Base-by-base conservation (phyloP, 2,797 vertebrate genomes). In the Sphenodon punctatus region DNA sequence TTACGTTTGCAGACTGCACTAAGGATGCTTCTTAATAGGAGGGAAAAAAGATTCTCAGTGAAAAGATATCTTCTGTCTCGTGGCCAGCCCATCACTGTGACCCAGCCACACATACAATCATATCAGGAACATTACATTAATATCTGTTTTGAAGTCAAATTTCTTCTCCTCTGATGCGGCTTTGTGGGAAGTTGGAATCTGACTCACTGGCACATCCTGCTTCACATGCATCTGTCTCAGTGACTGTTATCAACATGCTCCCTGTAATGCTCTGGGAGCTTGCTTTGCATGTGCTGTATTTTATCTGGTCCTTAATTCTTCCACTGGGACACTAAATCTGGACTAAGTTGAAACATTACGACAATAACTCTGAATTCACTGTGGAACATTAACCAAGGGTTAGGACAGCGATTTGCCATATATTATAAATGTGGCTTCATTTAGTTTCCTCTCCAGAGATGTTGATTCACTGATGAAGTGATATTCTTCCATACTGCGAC, bases 381-480 rank as follows among this genome's bases (percentile, higher is more conserved):
- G 84, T 90, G 92, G 82, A 85, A 90, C 86, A 93, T 91, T 91
- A 93, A 89, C 76, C 75, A 86, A 83, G 82, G 83, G 80, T 90
- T 89, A 90, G 91, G 89, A 89, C 82, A 89, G 88, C 56, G 20
- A 91, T 92, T 93, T 91, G 90, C 80, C 74, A 80, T 90, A 90
- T 83, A 89, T 91, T 91, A 90, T 77, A 80, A 92, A 91, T 19
- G 4, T 66, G 85, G 51, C 78, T 89, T 78, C 82, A 86, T 89
- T 92, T 93, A 10, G 0, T 88, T 89, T 90, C 68, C 68, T 90
- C 90, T 91, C 86, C 91, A 68, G 90, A 93, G 88, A 88, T 88
- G 74, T 78, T 93, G 92, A 92, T 92, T 92, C 90, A 93, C 74
- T 88, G 90, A 92, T 86, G 89, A 90, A 93, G 86, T 85, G 90